Evolutionary conservation across 2,113 vertebrate genomes (phyloP).

Genomic region (Clarias gariepinus): DNA sequence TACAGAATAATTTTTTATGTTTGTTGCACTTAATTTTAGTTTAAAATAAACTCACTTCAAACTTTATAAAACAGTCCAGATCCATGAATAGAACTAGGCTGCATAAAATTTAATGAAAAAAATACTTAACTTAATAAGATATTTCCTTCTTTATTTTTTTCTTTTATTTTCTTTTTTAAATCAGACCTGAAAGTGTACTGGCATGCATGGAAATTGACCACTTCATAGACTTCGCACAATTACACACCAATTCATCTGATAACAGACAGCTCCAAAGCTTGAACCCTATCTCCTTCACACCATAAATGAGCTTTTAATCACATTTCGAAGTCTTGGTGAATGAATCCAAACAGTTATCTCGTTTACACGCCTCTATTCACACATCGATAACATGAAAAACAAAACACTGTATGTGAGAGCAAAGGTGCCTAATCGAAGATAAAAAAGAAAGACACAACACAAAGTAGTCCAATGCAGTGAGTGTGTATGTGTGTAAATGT

Average conservation of each 20-base stretch:
- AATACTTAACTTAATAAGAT: too few relatives aligned
- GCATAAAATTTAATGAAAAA: too few relatives aligned
- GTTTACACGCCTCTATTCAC: slow-evolving; percentile 26
- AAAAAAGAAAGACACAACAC: background rate
- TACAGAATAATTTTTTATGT: background rate
- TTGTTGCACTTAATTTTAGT: background rate
- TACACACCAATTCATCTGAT: background rate
- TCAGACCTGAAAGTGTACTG: background rate
- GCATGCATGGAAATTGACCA: background rate
- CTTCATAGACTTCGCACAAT: background rate
- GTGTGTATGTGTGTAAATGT: slow-evolving; percentile 32
- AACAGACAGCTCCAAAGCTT: background rate
- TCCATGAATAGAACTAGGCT: background rate
- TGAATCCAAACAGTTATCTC: slow-evolving; percentile 41
- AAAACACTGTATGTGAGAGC: background rate
- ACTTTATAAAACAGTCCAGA: background rate
- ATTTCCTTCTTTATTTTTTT: background rate
- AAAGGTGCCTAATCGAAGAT: background rate
- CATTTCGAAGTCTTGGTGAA: slow-evolving; percentile 21
- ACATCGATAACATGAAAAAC: slow-evolving; percentile 21
- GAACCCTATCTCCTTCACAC: background rate
- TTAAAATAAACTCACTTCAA: background rate
- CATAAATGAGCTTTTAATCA: background rate
- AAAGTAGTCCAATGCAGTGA: background rate
- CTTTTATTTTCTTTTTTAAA: background rate